phyloP scores from a whole-genome alignment of 2,797 vertebrate genomes.

The Rhynchotus rufescens region DNA sequence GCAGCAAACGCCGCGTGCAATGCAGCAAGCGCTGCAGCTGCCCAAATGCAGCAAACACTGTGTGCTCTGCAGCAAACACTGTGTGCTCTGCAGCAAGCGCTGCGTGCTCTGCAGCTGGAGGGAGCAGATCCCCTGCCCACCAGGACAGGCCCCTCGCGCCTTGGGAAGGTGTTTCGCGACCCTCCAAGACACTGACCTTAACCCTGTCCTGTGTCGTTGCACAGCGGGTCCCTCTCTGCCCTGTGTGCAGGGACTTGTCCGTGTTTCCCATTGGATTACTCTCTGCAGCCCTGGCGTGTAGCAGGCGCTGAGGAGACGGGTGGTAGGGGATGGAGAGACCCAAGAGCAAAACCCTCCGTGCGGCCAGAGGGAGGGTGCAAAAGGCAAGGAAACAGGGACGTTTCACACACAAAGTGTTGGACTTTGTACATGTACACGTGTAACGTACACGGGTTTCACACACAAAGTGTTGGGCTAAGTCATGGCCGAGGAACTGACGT shows the following conservation, averaged over 20 bases:
- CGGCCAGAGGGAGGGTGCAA: neutral
- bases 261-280: fast-evolving
- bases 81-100: too few relatives aligned
- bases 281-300: neutral
- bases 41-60: too few relatives aligned
- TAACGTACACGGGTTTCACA: too few relatives aligned
- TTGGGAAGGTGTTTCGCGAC: neutral
- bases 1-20: too few relatives aligned
- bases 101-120: too few relatives aligned
- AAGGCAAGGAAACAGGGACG: neutral
- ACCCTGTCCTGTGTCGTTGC: too few relatives aligned
- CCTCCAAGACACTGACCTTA: neutral
- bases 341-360: neutral
- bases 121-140: too few relatives aligned
- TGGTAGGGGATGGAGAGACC: neutral
- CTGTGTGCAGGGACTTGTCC: neutral
- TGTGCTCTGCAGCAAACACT: too few relatives aligned
- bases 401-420: neutral
- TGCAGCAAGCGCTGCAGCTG: too few relatives aligned
- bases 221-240: neutral
- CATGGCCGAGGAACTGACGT: too few relatives aligned
- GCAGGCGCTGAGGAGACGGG: neutral
- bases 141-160: too few relatives aligned
- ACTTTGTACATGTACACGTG: too few relatives aligned
- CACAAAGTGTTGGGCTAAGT: neutral